Percentiles rank a stretch among this genome's conserved stretches.
These are phyloP conservation scores for Rotaria socialis DNA, from an alignment of 2,888 invertebrate genomes.

Conservation along the genomic window DNA sequence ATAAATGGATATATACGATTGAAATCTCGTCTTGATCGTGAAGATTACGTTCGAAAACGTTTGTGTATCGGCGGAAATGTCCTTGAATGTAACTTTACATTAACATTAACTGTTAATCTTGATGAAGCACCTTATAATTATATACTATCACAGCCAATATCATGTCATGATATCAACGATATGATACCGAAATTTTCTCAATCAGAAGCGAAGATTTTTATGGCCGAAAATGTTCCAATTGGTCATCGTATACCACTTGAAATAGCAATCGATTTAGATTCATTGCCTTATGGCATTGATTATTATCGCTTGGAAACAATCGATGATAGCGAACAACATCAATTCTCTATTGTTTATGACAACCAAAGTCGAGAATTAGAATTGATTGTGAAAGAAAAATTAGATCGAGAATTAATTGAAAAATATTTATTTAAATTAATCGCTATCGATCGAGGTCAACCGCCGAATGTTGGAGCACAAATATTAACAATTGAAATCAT, in stretches of 20 bases:
- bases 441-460: constrained; percentile 77
- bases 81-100: constrained; percentile 25
- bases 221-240: constrained; percentile 17
- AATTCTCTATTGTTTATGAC: constrained; percentile 33
- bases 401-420: constrained; percentile 88
- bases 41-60: constrained; percentile 25
- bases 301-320: background rate
- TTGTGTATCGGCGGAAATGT: background rate
- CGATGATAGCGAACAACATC: background rate
- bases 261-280: constrained; percentile 28
- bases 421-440: constrained; percentile 71
- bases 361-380: constrained; percentile 22
- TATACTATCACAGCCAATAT: constrained; percentile 7
- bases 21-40: constrained; percentile 28
- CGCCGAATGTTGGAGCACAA: constrained; percentile 41
- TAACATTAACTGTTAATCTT: constrained; percentile 27
- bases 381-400: constrained; percentile 65
- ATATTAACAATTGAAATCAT: constrained; percentile 43
- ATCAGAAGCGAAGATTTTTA: background rate
- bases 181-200: constrained; percentile 14
- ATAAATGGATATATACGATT: constrained; percentile 12
- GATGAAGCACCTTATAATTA: constrained; percentile 17
- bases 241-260: constrained; percentile 24
- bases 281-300: constrained; percentile 16
- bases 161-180: constrained; percentile 26